phyloP scores from a whole-genome alignment of 2,888 invertebrate species.

The Xanthia togata region DNA sequence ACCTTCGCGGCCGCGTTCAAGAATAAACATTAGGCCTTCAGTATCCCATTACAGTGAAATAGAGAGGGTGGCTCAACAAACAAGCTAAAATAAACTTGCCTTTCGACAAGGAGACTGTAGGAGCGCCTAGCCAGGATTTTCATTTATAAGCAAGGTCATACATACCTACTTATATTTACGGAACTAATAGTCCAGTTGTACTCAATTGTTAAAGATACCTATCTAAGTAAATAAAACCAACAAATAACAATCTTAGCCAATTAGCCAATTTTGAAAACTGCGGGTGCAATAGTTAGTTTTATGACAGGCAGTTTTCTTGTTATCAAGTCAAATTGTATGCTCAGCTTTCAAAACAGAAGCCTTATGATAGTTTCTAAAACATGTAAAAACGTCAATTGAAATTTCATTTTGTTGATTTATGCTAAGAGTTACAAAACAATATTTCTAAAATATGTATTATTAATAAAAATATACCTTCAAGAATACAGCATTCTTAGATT shows the following conservation, averaged over 20 bases:
- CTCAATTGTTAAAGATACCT: not conserved
- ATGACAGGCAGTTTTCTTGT: not conserved
- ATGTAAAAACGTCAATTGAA: not conserved
- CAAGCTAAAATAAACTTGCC: slow-evolving; percentile 70
- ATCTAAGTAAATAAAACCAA: not conserved
- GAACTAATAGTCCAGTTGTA: not conserved
- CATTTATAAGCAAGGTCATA: slow-evolving; percentile 8
- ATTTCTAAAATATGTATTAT: slow-evolving; percentile 7
- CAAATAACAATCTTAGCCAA: not conserved
- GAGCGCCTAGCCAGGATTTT: slow-evolving; percentile 3
- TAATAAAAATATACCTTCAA: slow-evolving; percentile 77
- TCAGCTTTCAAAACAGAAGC: not conserved
- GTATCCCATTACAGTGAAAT: slow-evolving; percentile 76
- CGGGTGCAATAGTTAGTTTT: not conserved
- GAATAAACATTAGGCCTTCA: slow-evolving; percentile 85
- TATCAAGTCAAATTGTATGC: not conserved
- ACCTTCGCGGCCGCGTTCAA: slow-evolving; percentile 80
- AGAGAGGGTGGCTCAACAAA: slow-evolving; percentile 73
- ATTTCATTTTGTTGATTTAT: not conserved
- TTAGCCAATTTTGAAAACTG: not conserved
- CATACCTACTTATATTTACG: not conserved
- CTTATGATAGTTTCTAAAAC: not conserved
- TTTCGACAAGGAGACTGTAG: slow-evolving; percentile 39
- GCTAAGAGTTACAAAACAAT: not conserved
- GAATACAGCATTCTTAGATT: slow-evolving; percentile 84